phyloP scores from a whole-genome alignment of 35 echinoderm and acorn worm species.

The Ophiothrix spiculata region DNA sequence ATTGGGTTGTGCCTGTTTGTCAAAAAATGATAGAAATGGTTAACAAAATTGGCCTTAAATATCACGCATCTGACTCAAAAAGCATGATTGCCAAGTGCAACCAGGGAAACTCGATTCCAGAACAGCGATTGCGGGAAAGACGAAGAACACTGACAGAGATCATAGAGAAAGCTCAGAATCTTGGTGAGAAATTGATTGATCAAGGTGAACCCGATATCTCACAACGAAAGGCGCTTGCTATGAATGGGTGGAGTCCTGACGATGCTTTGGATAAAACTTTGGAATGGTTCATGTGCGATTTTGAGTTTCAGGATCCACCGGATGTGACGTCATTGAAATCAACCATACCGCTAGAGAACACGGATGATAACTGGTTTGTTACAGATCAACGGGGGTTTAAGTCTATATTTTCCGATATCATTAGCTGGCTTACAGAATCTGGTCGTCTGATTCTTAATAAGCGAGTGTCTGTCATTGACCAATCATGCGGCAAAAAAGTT shows the following conservation, averaged over 20 bases:
- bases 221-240: background rate
- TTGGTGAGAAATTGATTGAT: background rate
- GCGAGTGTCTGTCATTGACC: constrained; percentile 18
- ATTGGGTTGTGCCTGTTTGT: constrained; percentile 8
- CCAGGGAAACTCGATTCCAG: background rate
- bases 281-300: constrained; percentile 30
- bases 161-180: background rate
- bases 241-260: constrained; percentile 14
- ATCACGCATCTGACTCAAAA: background rate
- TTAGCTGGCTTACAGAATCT: constrained; percentile 4
- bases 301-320: constrained; percentile 19
- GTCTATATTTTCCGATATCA: constrained; percentile 15
- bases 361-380: background rate
- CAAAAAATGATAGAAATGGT: background rate
- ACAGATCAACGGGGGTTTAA: constrained; percentile 29
- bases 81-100: background rate
- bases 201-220: constrained; percentile 19
- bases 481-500: constrained; percentile 10
- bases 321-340: constrained; percentile 14
- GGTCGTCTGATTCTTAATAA: constrained; percentile 21
- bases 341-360: background rate
- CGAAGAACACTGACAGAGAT: background rate
- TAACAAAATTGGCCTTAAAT: background rate
- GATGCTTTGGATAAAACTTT: constrained; percentile 17
- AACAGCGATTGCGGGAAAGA: background rate